Conservation (phyloP, 2,113 vertebrate species). For the Fukomys damarensis region DNA sequence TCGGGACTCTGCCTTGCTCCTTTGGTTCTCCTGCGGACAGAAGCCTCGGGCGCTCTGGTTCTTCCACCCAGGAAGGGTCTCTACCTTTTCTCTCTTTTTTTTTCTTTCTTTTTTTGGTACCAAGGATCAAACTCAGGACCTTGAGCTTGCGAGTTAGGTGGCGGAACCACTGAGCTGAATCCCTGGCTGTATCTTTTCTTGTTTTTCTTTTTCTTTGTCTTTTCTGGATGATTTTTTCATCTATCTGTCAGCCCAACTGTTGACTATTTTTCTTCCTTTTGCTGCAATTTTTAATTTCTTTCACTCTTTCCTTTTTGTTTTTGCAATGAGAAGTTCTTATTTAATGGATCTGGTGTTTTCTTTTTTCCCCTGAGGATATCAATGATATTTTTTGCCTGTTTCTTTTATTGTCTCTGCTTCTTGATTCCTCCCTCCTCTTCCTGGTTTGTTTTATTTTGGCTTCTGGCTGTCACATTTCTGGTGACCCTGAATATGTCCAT, state of each 20-base stretch:
- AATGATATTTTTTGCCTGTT: neutral
- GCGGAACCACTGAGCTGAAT: no score
- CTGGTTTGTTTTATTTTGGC: constrained; percentile 9
- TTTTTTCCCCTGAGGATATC: neutral
- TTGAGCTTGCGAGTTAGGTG: no score
- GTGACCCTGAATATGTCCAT: neutral
- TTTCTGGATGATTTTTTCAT: constrained; percentile 24
- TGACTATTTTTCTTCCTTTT: constrained; percentile 11
- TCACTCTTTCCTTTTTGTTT: neutral
- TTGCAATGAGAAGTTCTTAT: neutral
- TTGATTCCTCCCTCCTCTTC: neutral
- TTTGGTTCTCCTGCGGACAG: neutral
- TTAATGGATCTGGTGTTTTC: neutral
- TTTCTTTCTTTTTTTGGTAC: neutral
- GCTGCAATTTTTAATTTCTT: neutral
- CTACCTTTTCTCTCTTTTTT: neutral
- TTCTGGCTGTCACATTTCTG: neutral
- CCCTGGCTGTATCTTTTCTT: neutral
- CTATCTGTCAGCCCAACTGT: neutral
- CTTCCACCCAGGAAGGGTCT: neutral
- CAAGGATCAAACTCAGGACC: no score
- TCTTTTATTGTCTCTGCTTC: neutral
- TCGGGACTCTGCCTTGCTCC: neutral
- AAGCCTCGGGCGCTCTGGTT: neutral
- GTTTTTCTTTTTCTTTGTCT: constrained; percentile 25